Evolutionary conservation across 2,113 vertebrate species (phyloP).

Genomic region (Coptodon rendalli): DNA sequence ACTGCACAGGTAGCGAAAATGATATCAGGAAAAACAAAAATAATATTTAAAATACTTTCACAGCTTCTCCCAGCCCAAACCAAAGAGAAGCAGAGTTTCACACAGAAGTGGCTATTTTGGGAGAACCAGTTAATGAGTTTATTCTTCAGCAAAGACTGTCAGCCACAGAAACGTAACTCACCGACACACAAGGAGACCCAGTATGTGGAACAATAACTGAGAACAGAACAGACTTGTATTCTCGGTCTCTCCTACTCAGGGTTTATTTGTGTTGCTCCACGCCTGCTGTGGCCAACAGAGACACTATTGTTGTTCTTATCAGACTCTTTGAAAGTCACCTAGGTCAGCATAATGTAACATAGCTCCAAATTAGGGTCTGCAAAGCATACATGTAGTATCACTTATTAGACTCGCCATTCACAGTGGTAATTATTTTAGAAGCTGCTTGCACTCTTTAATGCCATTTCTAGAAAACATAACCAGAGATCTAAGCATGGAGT

Average conservation of each 20-base stretch:
- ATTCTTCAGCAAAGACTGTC: not conserved
- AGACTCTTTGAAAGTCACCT: not conserved
- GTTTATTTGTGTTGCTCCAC: not conserved
- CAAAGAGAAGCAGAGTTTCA: not conserved
- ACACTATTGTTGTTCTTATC: slow-evolving; percentile 4
- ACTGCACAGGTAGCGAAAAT: not conserved
- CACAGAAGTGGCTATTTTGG: not conserved
- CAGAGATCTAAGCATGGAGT: not conserved
- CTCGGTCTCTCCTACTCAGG: not conserved
- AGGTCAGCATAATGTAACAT: not conserved
- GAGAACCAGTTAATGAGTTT: not conserved
- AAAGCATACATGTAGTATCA: not conserved
- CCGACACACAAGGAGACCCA: not conserved
- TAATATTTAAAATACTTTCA: not conserved
- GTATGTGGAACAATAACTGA: not conserved
- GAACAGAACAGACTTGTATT: not conserved
- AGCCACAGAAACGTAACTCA: not conserved
- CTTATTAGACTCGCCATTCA: rapidly evolving
- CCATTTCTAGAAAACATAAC: not conserved
- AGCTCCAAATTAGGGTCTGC: not conserved
- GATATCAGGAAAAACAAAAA: not conserved
- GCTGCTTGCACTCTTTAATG: not conserved
- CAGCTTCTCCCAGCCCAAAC: not conserved
- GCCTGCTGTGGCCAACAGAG: slow-evolving; percentile 7
- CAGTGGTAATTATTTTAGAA: not conserved